These are phyloP conservation scores for Dreissena rostriformis DNA, from an alignment of 1,140 invertebrate genomes.

Conservation along the genomic window DNA sequence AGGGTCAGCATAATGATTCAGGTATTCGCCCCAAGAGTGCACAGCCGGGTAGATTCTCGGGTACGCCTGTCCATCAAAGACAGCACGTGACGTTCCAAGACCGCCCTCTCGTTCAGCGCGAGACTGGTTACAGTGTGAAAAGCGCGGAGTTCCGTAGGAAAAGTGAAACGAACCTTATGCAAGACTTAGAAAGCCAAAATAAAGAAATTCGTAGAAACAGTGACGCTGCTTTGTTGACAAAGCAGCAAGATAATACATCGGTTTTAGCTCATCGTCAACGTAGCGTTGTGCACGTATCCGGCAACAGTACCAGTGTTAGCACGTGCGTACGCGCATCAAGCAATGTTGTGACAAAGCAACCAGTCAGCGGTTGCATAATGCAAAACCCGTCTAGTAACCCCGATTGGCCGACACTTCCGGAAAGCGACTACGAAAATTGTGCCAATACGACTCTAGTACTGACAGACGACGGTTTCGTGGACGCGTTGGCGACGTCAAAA, in stretches of 20 bases:
- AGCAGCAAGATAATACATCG: neutral
- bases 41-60: too few species aligned
- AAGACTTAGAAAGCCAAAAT: neutral
- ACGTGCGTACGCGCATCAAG: too few species aligned
- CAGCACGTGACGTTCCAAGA: too few species aligned
- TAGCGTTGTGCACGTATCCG: slow-evolving; percentile 40
- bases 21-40: too few species aligned
- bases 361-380: slow-evolving; percentile 7
- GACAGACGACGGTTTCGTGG: neutral
- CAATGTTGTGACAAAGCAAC: too few species aligned
- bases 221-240: slow-evolving; percentile 15
- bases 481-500: too few species aligned
- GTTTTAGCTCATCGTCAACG: slow-evolving; percentile 22
- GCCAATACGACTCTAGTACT: slow-evolving; percentile 5
- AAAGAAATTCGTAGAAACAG: neutral
- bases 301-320: neutral
- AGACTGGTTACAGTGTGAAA: neutral
- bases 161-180: slow-evolving; percentile 10
- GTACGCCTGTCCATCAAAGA: too few species aligned
- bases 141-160: slow-evolving; percentile 28
- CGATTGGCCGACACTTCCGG: slow-evolving; percentile 22
- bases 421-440: slow-evolving; percentile 33
- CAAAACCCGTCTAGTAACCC: slow-evolving; percentile 17
- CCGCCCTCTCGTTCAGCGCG: too few species aligned
- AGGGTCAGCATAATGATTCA: too few species aligned